These are phyloP conservation scores for Phengaris arion DNA, from an alignment of 2,888 invertebrate genomes.

Conservation along the genomic window DNA sequence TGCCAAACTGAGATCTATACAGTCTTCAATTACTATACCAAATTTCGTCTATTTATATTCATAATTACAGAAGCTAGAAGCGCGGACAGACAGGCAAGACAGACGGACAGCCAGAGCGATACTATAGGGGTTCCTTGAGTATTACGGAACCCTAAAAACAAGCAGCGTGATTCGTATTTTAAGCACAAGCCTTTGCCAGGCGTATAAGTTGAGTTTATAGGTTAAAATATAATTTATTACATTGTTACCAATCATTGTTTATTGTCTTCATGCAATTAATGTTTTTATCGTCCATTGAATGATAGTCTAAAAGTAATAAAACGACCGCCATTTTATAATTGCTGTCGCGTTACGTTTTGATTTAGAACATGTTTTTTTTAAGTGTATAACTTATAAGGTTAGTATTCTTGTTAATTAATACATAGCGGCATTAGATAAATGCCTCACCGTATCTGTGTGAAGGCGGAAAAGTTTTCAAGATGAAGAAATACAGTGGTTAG, in stretches of 20 bases:
- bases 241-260: conserved; percentile 4
- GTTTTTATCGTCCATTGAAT: conserved; percentile 13
- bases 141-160: no score
- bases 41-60: no score
- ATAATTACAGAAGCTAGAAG: no score
- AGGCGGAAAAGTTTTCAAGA: not conserved
- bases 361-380: conserved; percentile 14
- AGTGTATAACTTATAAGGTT: not conserved
- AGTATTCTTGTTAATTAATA: conserved; percentile 14
- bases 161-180: not conserved
- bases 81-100: no score
- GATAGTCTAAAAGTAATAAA: conserved; percentile 25
- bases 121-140: no score
- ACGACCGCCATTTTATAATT: conserved; percentile 13
- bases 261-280: conserved; percentile 3
- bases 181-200: not conserved
- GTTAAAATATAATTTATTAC: not conserved
- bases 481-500: conserved; percentile 7
- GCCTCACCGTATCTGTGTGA: conserved; percentile 1
- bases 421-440: conserved; percentile 1
- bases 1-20: no score
- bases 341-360: not conserved
- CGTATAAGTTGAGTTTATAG: not conserved
- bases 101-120: no score
- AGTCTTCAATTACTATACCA: no score